Conservation (phyloP, 2,888 invertebrate genomes). For the Ischnus inquisitorius region DNA sequence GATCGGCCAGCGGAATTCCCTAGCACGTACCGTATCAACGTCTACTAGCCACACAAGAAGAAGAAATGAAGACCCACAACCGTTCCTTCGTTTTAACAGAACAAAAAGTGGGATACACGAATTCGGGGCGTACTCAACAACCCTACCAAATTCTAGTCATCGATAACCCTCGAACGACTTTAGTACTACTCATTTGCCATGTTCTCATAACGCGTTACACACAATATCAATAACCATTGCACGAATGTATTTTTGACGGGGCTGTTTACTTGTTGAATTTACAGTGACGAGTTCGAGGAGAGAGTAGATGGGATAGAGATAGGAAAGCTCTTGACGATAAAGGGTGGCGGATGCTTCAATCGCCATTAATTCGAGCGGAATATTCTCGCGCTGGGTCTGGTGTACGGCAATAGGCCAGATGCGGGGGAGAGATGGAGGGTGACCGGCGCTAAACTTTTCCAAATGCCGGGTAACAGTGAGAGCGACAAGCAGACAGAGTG, state of each 20-base stretch:
- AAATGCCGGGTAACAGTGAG: constrained; percentile 25
- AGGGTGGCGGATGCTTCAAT: constrained; percentile 49
- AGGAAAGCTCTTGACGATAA: not conserved
- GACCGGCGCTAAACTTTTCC: constrained; percentile 43
- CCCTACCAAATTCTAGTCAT: not conserved
- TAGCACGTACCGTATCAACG: too few species aligned
- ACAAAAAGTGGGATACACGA: too few species aligned
- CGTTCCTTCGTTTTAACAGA: too few species aligned
- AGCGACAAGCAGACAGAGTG: not conserved
- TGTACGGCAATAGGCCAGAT: not conserved
- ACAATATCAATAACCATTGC: constrained; percentile 30
- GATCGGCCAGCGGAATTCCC: too few species aligned
- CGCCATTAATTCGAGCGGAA: constrained; percentile 48
- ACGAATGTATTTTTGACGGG: constrained; percentile 20
- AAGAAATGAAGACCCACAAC: too few species aligned
- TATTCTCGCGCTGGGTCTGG: too few species aligned
- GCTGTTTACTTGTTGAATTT: constrained; percentile 53
- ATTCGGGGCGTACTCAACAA: too few species aligned
- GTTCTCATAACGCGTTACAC: not conserved
- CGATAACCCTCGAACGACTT: not conserved
- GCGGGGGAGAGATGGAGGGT: not conserved
- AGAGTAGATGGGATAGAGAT: not conserved
- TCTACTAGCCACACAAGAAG: too few species aligned
- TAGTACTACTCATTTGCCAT: not conserved
- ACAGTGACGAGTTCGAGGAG: constrained; percentile 43